phyloP scores from a whole-genome alignment of 2,797 vertebrate genomes.

The Sebastes goodei region DNA sequence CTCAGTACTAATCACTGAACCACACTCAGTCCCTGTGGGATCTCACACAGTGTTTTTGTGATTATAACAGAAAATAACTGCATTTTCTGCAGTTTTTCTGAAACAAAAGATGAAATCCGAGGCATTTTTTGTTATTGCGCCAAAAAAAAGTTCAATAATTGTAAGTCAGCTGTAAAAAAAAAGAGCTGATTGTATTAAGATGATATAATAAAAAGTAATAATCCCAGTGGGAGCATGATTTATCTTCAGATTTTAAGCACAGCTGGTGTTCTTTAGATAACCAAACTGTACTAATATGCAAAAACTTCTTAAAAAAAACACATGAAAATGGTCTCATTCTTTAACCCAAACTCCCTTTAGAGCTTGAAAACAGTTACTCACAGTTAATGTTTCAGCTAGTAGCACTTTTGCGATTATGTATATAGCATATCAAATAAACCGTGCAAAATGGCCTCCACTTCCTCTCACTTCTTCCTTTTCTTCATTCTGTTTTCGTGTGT shows the following conservation, averaged over 20 bases:
- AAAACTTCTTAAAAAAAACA: not conserved
- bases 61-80: not conserved
- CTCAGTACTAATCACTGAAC: conserved; percentile 32
- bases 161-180: not conserved
- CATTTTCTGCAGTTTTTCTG: not conserved
- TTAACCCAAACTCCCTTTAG: not conserved
- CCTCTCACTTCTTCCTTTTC: not conserved
- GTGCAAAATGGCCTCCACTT: conserved; percentile 1
- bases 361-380: not conserved
- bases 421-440: not conserved
- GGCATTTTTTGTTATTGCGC: not conserved
- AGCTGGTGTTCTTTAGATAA: not conserved
- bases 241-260: not conserved
- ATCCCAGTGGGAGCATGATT: not conserved
- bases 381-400: not conserved
- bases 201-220: not conserved
- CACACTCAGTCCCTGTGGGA: not conserved
- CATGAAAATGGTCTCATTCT: not conserved
- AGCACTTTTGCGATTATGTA: not conserved
- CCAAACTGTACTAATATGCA: not conserved
- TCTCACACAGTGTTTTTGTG: not conserved
- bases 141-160: not conserved
- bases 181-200: not conserved
- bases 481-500: conserved; percentile 14
- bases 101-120: not conserved